Evolutionary conservation across 2,888 invertebrate species (phyloP), one percentile per base, ranked within the genome.

Genomic region (Malacosoma neustria): DNA sequence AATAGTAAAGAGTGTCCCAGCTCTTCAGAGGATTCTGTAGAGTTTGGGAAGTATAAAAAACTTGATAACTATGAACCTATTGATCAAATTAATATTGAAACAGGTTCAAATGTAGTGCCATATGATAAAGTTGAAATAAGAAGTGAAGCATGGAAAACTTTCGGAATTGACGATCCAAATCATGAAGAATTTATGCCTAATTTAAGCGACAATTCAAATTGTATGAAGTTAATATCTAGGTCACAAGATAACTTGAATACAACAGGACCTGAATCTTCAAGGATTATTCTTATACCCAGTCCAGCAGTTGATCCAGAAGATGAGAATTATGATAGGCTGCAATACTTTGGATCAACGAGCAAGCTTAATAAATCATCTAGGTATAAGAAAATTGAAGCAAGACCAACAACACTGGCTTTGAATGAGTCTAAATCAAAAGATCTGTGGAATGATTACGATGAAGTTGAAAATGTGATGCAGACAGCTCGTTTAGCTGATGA

Each of bases 91-190:
- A 87, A 87, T 40, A 79, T 86, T 42, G 87, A 88, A 48, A 58
- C 58, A 7, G 76, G 75, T 51, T 74, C 77, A 38, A 64, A 70
- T 35, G 69, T 70, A 38, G 73, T 76, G 64, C 87, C 90, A 57
- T 94, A 94, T 68, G 94, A 95, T 59, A 87, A 90, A 59, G 89
- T 95, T 14, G 93, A 93, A 77, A 88, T 91, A 4, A 87, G 93
- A 42, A 91, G 87, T 54, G 92, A 94, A 54, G 94, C 94, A 5
- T 94, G 94, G 94, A 91, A 90, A 61, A 94, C 94, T 1, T 82
- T 93, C 42, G 94, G 94, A 1, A 87, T 93, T 12, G 90, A 91
- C 58, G 90, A 91, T 35, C 89, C 93, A 6, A 89, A 90, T 43
- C 94, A 94, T 57, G 90, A 89, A 0, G 94, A 94, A 63, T 84